Conservation (phyloP, 2,888 invertebrate species). For the Lomographa bimaculata region DNA sequence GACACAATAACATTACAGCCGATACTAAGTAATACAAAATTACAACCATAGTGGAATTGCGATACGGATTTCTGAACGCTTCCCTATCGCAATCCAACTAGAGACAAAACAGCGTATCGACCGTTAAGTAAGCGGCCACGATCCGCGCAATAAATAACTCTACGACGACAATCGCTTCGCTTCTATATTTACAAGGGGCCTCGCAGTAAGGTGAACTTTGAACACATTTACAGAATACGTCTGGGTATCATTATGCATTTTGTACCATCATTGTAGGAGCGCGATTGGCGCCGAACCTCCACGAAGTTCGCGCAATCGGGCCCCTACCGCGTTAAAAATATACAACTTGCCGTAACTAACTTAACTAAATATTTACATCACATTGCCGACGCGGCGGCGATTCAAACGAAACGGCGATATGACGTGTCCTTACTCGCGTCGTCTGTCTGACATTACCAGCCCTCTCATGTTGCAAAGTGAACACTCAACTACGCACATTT, state of each 20-base stretch:
- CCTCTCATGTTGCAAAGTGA: too few relatives aligned
- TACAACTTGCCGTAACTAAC: constrained; percentile 42
- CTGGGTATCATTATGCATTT: constrained; percentile 63
- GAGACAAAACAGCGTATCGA: too few relatives aligned
- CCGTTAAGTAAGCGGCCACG: constrained; percentile 42
- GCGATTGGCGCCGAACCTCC: constrained; percentile 29
- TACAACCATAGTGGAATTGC: too few relatives aligned
- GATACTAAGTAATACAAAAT: too few relatives aligned
- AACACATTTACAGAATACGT: constrained; percentile 37
- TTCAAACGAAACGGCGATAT: constrained; percentile 7
- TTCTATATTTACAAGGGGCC: constrained; percentile 41
- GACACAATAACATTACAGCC: constrained; percentile 58
- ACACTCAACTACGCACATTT: too few relatives aligned
- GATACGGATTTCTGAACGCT: too few relatives aligned
- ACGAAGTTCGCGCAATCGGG: constrained; percentile 62
- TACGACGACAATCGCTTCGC: constrained; percentile 27
- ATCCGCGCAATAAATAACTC: constrained; percentile 34
- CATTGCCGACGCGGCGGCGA: constrained; percentile 28
- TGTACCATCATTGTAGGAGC: constrained; percentile 68
- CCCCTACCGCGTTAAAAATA: constrained; percentile 57
- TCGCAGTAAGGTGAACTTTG: constrained; percentile 27
- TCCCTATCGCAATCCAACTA: too few relatives aligned
- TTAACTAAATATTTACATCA: constrained; percentile 45
- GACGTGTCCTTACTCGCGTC: too few relatives aligned
- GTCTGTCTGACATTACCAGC: too few relatives aligned